Evolutionary conservation across 2,888 invertebrate species (phyloP).

Genomic region (Melanargia galathea): DNA sequence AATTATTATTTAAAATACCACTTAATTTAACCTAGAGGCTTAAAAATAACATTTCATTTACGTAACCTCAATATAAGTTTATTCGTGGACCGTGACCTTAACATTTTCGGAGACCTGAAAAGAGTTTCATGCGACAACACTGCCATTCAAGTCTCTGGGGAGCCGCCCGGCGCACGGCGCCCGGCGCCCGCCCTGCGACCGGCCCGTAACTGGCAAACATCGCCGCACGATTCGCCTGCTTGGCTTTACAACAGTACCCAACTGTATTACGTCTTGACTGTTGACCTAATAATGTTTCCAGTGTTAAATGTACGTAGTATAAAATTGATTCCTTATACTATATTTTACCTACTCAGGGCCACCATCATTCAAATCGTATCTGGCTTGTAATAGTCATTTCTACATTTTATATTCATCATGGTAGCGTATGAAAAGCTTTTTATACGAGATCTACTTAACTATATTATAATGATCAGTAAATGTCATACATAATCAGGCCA

Average conservation of each 20-base stretch:
- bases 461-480: no score
- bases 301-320: not conserved
- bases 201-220: constrained; percentile 57
- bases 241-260: constrained; percentile 56
- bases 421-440: no score
- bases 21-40: not conserved
- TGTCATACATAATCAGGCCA: no score
- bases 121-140: constrained; percentile 60
- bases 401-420: no score
- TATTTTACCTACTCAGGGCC: not conserved
- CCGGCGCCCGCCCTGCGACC: constrained; percentile 64
- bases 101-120: constrained; percentile 59
- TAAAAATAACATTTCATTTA: constrained; percentile 14
- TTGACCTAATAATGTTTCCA: constrained; percentile 56
- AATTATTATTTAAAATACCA: not conserved
- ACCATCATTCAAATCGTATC: not conserved
- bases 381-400: not conserved
- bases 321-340: no score
- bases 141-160: constrained; percentile 63
- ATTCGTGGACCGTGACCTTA: constrained; percentile 63
- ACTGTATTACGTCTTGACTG: constrained; percentile 50
- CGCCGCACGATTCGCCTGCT: constrained; percentile 61
- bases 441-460: no score
- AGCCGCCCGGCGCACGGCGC: constrained; percentile 57
- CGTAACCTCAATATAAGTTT: constrained; percentile 23